phyloP scores from a whole-genome alignment of 2,113 vertebrate genomes.

The Gadus chalcogrammus region DNA sequence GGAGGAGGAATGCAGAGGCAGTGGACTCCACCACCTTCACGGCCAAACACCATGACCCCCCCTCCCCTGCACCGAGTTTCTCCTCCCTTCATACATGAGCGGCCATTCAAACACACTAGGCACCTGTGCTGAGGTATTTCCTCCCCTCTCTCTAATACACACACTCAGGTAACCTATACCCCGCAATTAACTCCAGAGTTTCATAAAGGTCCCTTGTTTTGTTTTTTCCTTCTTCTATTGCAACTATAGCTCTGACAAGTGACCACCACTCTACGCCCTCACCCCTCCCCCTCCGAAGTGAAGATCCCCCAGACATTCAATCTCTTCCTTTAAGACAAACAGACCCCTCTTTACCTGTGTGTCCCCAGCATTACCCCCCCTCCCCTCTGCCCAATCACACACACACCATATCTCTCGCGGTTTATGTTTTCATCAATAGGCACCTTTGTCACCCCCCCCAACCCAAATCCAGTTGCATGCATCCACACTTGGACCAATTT shows the following conservation, averaged over 20 bases:
- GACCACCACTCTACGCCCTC: slow-evolving; percentile 34
- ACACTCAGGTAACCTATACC: slow-evolving; percentile 59
- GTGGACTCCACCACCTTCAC: neutral
- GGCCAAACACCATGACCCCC: no score
- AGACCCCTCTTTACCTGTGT: slow-evolving; percentile 55
- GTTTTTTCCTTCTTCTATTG: slow-evolving; percentile 48
- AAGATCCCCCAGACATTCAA: slow-evolving; percentile 46
- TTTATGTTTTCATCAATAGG: slow-evolving; percentile 57
- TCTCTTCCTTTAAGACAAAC: slow-evolving; percentile 67
- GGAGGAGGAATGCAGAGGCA: neutral
- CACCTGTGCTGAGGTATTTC: slow-evolving; percentile 57
- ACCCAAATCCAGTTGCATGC: slow-evolving; percentile 9
- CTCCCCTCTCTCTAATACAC: slow-evolving; percentile 5
- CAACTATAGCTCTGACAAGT: slow-evolving; percentile 49
- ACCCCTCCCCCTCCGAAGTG: slow-evolving; percentile 33
- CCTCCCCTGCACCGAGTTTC: neutral
- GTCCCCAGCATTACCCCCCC: slow-evolving; percentile 7
- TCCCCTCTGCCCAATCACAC: neutral
- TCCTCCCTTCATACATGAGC: slow-evolving; percentile 56
- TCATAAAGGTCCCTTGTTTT: slow-evolving; percentile 64
- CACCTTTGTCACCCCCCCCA: slow-evolving; percentile 60
- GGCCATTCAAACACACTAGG: slow-evolving; percentile 43
- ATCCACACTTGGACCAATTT: no score
- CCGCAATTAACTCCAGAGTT: slow-evolving; percentile 46
- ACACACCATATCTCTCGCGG: neutral